A percentile compares a stretch with the other conserved stretches of the same genome.
Evolutionary conservation across 2,888 invertebrate species (phyloP).

Genomic region (Thera obeliscata): DNA sequence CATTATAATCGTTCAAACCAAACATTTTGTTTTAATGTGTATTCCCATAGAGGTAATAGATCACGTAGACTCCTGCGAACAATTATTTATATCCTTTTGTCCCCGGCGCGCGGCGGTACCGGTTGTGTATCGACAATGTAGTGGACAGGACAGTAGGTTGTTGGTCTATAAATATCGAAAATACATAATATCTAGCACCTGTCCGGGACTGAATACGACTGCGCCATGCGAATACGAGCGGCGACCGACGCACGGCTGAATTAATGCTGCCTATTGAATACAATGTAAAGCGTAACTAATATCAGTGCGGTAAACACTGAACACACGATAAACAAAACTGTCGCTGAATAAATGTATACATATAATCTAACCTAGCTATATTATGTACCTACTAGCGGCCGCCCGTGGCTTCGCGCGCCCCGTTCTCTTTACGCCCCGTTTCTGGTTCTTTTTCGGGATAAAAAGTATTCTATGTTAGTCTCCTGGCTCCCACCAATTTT

Average conservation of each 20-base stretch:
- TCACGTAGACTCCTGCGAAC: not conserved
- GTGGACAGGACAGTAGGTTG: conserved; percentile 22
- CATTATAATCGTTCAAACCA: not conserved
- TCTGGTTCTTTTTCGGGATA: too few species aligned
- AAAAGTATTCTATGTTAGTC: too few species aligned
- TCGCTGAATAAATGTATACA: not conserved
- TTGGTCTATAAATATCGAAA: conserved; percentile 34
- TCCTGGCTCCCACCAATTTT: too few species aligned
- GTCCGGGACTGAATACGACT: conserved; percentile 22
- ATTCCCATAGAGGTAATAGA: not conserved
- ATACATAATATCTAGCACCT: conserved; percentile 32
- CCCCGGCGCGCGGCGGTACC: conserved; percentile 12
- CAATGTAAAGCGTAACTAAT: conserved; percentile 16
- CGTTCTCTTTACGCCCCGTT: too few species aligned
- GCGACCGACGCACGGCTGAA: conserved; percentile 14
- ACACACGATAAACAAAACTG: not conserved
- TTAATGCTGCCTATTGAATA: conserved; percentile 23
- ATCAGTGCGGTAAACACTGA: conserved; percentile 4
- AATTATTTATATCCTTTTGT: conserved; percentile 2
- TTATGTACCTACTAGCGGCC: too few species aligned
- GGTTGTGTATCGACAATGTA: conserved; percentile 6
- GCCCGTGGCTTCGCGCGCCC: too few species aligned
- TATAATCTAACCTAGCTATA: too few species aligned
- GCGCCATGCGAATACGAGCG: conserved; percentile 16
- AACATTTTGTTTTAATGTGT: not conserved